Evolutionary conservation across 2,888 invertebrate species (phyloP), one percentile per base, ranked within the genome.

Genomic region (Trichogramma dendrolimi): DNA sequence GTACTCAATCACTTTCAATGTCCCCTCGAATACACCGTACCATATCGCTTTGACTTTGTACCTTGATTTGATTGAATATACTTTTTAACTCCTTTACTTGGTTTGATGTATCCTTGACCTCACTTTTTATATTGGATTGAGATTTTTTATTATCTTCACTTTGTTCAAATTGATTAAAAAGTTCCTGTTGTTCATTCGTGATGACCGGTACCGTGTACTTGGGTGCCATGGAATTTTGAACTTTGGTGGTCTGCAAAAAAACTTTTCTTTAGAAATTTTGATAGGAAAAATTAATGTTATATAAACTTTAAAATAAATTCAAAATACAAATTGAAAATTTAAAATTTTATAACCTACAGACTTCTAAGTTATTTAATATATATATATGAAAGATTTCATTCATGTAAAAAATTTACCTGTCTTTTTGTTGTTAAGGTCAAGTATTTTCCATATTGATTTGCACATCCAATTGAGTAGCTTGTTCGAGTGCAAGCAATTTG

Each of bases 401-500:
- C 6, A 51, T 41, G 41, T 8, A 43, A 42, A 39, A 40, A 6
- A 14, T 54, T 58, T 60, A 62, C 63, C 4, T 55, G 40, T 48
- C 41, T 57, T 27, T 64, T 58, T 8, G 59, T 75, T 41, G 60
- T 68, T 3, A 74, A 65, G 42, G 60, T 60, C 40, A 74, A 68
- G 39, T 66, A 70, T 48, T 70, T 70, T 42, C 65, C 67, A 10
- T 76, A 64, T 62, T 75, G 72, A 6, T 72, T 65, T 0, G 71
- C 70, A 63, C 76, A 77, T 54, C 64, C 65, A 8, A 55, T 14
- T 4, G 76, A 73, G 60, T 71, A 75, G 47, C 68, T 68, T 67
- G 76, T 74, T 56, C 77, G 67, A 27, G 71, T 70, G 52, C 74
- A 73, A 39, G 73, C 75, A 3, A 76, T 58, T 61, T 71, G 69